Conservation (phyloP, 2,888 invertebrate genomes). For the Peribatodes rhomboidaria region DNA sequence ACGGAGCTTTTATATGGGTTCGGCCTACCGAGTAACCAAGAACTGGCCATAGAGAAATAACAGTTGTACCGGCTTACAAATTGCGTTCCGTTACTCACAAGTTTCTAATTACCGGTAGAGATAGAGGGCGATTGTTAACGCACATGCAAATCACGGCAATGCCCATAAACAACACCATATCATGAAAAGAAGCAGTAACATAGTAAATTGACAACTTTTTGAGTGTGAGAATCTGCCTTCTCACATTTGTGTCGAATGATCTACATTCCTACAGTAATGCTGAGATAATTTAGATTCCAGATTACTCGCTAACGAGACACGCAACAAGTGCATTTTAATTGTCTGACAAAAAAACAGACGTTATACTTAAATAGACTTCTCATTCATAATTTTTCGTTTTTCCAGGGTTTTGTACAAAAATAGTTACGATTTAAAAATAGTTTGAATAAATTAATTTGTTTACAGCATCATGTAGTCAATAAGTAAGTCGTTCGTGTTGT, state of each 20-base stretch:
- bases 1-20: conserved; percentile 10
- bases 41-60: conserved; percentile 3
- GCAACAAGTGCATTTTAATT: neutral
- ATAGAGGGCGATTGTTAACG: conserved; percentile 78
- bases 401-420: too few species aligned
- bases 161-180: conserved; percentile 11
- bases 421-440: too few species aligned
- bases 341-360: too few species aligned
- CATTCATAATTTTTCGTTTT: too few species aligned
- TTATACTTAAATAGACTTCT: neutral
- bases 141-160: conserved; percentile 71
- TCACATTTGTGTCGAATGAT: neutral
- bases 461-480: too few species aligned
- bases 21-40: conserved; percentile 5
- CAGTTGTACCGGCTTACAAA: conserved; percentile 57
- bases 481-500: too few species aligned
- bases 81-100: conserved; percentile 76
- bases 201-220: conserved; percentile 53
- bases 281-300: conserved; percentile 10
- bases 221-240: neutral
- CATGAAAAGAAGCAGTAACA: neutral
- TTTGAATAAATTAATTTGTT: too few species aligned
- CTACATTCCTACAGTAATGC: neutral
- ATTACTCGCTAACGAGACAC: conserved; percentile 10
- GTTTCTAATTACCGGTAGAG: conserved; percentile 80